Base-by-base conservation (phyloP, 2,888 invertebrate species). In the Trissolcus japonicus region DNA sequence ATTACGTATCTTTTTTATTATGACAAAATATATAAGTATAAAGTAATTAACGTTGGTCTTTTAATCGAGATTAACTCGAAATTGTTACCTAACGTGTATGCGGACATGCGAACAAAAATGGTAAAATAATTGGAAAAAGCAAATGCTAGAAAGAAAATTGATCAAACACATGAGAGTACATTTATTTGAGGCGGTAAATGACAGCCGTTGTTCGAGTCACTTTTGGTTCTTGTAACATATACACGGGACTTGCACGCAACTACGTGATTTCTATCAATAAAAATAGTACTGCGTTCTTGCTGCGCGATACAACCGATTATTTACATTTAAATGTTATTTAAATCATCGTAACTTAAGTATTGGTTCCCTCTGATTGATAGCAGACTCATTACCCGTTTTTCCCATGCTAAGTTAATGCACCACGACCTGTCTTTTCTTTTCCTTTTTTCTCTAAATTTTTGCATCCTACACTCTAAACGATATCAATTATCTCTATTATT, bases 291-390 rank as follows among this genome's bases (percentile, higher is more conserved):
- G 14, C 51, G 43, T 43, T 57, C 57, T 41, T 40, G 25, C 25
- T 9, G 46, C 6, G 40, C 35, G 53, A 46, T 67, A 67, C 67
- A 54, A 60, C 67, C 54, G 41, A 67, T 60, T 67, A 59, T 68
- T 61, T 54, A 48, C 55, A 40, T 61, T 55, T 54, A 68, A 61
- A 55, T 40, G 61, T 61, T 68, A 68, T 68, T 68, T 60, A 40
- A 68, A 61, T 48, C 53, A 48, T 55, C 46, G 21, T 60, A 46
- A 46, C 16, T 13, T 48, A 61, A 55, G 16, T 35, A n/a, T 35
- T 21, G 13, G 17, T 21, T 50, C 6, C 53, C 53, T 59, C 68
- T 61, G 68, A 68, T 68, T 60, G 68, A 68, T 61, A 60, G 61
- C 61, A 61, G 46, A 21, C 55, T 60, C 19, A 60, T 60, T 60